These are phyloP conservation scores for Caracal caracal DNA, from an alignment of 2,113 vertebrate genomes.

Conservation along the genomic window DNA sequence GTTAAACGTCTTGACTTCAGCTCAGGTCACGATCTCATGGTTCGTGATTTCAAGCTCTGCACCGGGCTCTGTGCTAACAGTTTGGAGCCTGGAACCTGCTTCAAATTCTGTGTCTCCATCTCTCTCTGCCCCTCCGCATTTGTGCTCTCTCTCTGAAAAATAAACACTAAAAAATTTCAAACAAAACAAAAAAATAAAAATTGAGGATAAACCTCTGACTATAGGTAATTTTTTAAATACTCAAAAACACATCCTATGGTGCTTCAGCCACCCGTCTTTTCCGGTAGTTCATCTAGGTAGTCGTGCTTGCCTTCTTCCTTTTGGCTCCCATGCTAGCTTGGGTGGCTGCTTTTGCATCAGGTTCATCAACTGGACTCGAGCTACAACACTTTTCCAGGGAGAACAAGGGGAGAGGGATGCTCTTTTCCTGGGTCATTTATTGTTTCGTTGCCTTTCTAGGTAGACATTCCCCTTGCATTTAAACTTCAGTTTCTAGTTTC, in stretches of 20 bases:
- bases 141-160: no score
- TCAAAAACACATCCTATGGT: neutral
- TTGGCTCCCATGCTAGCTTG: neutral
- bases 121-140: no score
- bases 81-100: no score
- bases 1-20: no score
- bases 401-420: neutral
- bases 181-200: neutral
- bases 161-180: no score
- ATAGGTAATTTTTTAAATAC: neutral
- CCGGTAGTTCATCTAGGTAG: neutral
- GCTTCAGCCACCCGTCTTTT: neutral
- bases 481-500: conserved; percentile 45
- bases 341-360: neutral
- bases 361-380: neutral
- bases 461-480: neutral
- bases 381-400: neutral
- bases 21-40: no score
- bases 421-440: neutral
- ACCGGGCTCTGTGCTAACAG: no score
- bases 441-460: neutral
- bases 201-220: neutral
- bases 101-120: no score
- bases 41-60: no score
- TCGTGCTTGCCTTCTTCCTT: neutral